Evolutionary conservation across 2,888 invertebrate genomes (phyloP), one percentile per base, ranked within the genome.

Genomic region (Lasioglossum villosulum): DNA sequence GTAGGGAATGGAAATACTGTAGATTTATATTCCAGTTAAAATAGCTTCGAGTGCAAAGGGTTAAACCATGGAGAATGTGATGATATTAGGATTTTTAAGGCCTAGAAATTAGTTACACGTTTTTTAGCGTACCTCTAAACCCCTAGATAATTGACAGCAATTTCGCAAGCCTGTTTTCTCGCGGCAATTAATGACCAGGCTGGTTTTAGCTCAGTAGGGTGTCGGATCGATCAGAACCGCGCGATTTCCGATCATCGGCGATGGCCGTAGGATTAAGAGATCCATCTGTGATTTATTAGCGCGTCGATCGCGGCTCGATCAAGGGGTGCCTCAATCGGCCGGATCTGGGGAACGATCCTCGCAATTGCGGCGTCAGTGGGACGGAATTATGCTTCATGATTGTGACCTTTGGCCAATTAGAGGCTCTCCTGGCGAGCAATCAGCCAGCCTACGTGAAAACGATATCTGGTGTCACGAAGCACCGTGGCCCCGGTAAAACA

Each of bases 321-420:
- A 4, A 37, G 37, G 37, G 37, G 37, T 0, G 10, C n/a, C 30
- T 10, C 16, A 12, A 48, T 87, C 80, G 6, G 34, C 45, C 42
- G 45, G 48, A n/a, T 68, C 56, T 34, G 56, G 80, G 75, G 79
- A 82, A 66, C 48, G 76, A 79, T 82, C 80, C 80, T 68, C 76
- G 79, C 81, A 82, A 88, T 88, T 88, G 86, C 83, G 42, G 78
- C 52, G 59, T 68, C 77, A 68, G 39, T 71, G 74, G 77, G 82
- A 86, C 77, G 86, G 84, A 92, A 91, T 92, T 90, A 92, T 91
- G 89, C 90, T 93, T 90, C 75, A 93, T 93, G 92, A 93, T 92
- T 94, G 92, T 93, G 93, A 93, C 94, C 94, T 93, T 91, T 92
- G 89, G 86, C 86, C 92, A 94, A 94, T 94, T 94, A 94, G 86